Evolutionary conservation across 1,140 invertebrate genomes (phyloP).

Genomic region (Drusus annulatus): DNA sequence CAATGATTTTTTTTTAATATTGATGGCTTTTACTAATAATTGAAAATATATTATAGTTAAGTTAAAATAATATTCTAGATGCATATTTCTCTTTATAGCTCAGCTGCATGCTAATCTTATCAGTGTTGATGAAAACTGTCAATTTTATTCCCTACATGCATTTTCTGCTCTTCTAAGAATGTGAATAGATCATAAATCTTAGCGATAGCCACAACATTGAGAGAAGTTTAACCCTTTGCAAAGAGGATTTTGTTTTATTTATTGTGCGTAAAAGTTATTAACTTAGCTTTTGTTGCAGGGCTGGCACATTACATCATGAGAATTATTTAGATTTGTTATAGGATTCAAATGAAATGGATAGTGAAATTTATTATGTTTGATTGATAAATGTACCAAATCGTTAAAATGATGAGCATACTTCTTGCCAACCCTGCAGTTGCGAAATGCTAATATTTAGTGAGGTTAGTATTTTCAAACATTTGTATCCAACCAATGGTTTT

Average conservation of each 20-base stretch:
- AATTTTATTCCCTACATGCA: slow-evolving; percentile 49
- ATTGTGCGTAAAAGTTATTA: slow-evolving; percentile 4
- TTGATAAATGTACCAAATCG: too few species aligned
- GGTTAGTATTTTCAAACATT: slow-evolving; percentile 27
- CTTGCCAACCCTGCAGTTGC: slow-evolving; percentile 4
- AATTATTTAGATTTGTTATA: not conserved
- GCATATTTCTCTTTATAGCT: slow-evolving; percentile 34
- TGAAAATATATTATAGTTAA: not conserved
- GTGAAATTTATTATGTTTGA: too few species aligned
- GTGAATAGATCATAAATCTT: slow-evolving; percentile 46
- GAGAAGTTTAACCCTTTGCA: slow-evolving; percentile 21
- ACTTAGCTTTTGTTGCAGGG: not conserved
- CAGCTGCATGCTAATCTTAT: slow-evolving; percentile 53
- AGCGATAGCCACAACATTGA: slow-evolving; percentile 43
- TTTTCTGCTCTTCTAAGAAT: slow-evolving; percentile 22
- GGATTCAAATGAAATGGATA: not conserved
- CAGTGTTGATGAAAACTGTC: slow-evolving; percentile 36
- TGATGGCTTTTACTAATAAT: slow-evolving; percentile 1
- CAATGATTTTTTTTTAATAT: not conserved
- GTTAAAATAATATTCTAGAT: slow-evolving; percentile 24
- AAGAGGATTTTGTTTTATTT: slow-evolving; percentile 5
- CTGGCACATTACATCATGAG: not conserved
- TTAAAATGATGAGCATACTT: not conserved
- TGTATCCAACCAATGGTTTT: not conserved
- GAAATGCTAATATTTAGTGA: slow-evolving; percentile 22